Conservation (phyloP, 2,797 vertebrate genomes). For the Alca torda region DNA sequence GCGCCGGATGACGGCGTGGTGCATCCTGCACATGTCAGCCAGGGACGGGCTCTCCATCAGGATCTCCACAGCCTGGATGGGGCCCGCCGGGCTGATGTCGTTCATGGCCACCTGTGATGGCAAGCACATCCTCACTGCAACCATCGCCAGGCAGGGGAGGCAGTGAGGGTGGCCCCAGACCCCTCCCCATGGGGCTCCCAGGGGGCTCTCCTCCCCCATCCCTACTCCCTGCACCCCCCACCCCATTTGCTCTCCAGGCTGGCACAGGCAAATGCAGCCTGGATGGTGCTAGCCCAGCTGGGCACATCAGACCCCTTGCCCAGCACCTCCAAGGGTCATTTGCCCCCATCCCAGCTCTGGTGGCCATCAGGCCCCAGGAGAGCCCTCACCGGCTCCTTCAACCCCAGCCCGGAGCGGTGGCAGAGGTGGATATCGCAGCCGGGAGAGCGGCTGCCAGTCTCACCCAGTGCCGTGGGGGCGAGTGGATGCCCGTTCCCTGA, state of each 20-base stretch:
- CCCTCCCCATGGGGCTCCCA: fast-evolving
- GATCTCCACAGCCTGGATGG: constrained; percentile 80
- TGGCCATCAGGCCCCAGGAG: not conserved
- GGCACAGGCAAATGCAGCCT: not conserved
- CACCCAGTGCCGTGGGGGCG: fast-evolving
- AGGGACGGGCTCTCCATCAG: constrained; percentile 84
- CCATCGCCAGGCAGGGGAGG: fast-evolving
- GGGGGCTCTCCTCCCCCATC: not conserved
- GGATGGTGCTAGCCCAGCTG: not conserved
- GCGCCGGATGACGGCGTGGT: constrained; percentile 82
- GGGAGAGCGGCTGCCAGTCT: fast-evolving
- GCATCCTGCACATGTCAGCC: constrained; percentile 82
- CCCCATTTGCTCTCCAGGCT: not conserved
- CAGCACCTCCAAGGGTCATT: not conserved
- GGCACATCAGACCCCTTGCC: not conserved
- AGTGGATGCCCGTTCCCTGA: not conserved
- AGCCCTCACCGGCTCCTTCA: not conserved
- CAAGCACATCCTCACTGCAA: not conserved
- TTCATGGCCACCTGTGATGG: constrained; percentile 77
- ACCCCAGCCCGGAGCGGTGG: fast-evolving
- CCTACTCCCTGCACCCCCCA: not conserved
- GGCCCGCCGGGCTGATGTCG: constrained; percentile 61
- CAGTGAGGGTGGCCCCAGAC: not conserved
- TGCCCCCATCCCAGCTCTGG: fast-evolving
- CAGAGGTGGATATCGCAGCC: not conserved